Conservation (phyloP, 2,113 vertebrate genomes). For the Stigmatopora argus region DNA sequence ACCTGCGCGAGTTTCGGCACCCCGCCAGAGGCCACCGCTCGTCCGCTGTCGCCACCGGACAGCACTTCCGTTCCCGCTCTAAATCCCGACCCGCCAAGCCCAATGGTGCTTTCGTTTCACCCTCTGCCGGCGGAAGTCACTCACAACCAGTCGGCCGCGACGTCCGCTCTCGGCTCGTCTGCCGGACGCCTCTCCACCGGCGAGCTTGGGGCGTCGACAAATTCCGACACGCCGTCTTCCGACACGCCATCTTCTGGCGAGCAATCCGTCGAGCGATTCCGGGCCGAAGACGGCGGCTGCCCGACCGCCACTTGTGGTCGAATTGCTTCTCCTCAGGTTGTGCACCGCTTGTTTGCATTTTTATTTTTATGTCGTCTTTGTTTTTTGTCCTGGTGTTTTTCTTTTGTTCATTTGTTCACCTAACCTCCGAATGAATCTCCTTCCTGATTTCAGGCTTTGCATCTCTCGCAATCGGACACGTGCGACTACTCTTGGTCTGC, state of each 20-base stretch:
- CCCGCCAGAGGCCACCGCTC: not conserved
- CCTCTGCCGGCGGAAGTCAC: conserved; percentile 65
- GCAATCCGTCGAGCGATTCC: conserved; percentile 43
- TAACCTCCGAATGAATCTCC: conserved; percentile 12
- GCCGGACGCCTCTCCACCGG: not conserved
- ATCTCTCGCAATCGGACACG: not conserved
- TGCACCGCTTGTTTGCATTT: not conserved
- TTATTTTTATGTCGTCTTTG: not conserved
- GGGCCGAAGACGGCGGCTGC: conserved; percentile 9
- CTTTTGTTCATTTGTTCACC: not conserved
- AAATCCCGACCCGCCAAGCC: conserved; percentile 1
- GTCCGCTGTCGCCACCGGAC: not conserved
- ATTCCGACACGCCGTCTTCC: not conserved
- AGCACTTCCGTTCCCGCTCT: not conserved
- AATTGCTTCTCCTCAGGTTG: not conserved
- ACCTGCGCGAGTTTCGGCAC: not conserved
- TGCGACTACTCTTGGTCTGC: not conserved
- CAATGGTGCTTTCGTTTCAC: conserved; percentile 65
- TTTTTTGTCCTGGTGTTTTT: not conserved
- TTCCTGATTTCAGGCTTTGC: not conserved
- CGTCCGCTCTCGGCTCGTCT: conserved; percentile 22
- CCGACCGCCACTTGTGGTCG: conserved; percentile 57
- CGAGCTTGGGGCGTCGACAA: not conserved
- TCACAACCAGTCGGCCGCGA: conserved; percentile 45
- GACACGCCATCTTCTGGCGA: conserved; percentile 20